These are phyloP conservation scores for Cherax destructor DNA, from an alignment of 1,140 invertebrate species.

Conservation along the genomic window DNA sequence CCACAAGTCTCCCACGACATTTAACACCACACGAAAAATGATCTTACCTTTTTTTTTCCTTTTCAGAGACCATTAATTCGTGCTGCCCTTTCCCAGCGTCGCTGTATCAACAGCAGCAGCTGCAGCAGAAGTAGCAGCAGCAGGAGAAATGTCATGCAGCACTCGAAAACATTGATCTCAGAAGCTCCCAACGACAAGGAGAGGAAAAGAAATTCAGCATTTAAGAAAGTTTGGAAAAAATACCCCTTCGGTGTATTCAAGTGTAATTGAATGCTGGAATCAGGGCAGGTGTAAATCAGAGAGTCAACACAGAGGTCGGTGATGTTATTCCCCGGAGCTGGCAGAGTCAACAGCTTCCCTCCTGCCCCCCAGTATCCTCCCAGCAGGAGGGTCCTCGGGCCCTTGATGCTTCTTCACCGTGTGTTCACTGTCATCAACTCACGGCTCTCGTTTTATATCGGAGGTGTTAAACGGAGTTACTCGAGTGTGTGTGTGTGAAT, in stretches of 20 bases:
- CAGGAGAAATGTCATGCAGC: background rate
- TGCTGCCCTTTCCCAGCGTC: background rate
- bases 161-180: background rate
- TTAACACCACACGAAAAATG: conserved; percentile 47
- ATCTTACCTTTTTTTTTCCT: conserved; percentile 28
- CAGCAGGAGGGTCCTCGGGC: conserved; percentile 11
- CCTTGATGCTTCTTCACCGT: conserved; percentile 45
- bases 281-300: conserved; percentile 60
- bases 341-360: conserved; percentile 44
- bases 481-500: conserved; percentile 24
- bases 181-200: background rate
- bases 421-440: conserved; percentile 55
- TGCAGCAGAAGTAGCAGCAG: background rate
- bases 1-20: conserved; percentile 51
- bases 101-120: background rate
- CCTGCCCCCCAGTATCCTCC: no score
- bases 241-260: conserved; percentile 40
- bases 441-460: conserved; percentile 49
- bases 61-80: conserved; percentile 34
- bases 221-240: background rate
- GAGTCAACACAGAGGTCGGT: conserved; percentile 40
- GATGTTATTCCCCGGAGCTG: conserved; percentile 41
- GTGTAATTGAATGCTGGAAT: conserved; percentile 54
- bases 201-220: background rate
- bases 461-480: conserved; percentile 53